These are phyloP conservation scores for Sebastes iracundus DNA, from an alignment of 2,797 vertebrate genomes.

Conservation along the genomic window DNA sequence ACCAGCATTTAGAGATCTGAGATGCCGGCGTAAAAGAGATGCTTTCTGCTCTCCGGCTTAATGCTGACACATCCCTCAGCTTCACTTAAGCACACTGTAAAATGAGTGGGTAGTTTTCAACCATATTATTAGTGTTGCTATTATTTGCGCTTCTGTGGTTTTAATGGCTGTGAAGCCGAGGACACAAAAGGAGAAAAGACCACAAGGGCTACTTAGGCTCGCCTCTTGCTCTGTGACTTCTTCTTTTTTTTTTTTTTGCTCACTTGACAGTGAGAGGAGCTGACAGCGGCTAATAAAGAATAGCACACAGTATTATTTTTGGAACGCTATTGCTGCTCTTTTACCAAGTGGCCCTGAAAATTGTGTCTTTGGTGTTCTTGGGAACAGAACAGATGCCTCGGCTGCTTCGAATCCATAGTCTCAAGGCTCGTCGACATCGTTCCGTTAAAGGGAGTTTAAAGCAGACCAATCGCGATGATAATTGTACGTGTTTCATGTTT, in stretches of 20 bases:
- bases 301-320: conserved; percentile 54
- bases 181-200: conserved; percentile 28
- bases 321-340: conserved; percentile 44
- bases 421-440: conserved; percentile 12
- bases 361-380: not conserved
- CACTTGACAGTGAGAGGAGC: conserved; percentile 51
- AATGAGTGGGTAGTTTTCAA: conserved; percentile 52
- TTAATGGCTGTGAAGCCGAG: conserved; percentile 43
- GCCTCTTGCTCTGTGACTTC: not conserved
- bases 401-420: conserved; percentile 18
- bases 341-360: conserved; percentile 31
- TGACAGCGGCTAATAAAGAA: conserved; percentile 56
- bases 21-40: conserved; percentile 65
- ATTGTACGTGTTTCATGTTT: conserved; percentile 36
- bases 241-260: conserved; percentile 8
- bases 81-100: conserved; percentile 57
- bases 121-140: conserved; percentile 46
- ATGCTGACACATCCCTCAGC: conserved; percentile 52
- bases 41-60: conserved; percentile 56
- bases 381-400: not conserved
- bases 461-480: conserved; percentile 4
- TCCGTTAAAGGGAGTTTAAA: conserved; percentile 26
- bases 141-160: conserved; percentile 46
- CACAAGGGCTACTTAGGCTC: conserved; percentile 18
- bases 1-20: conserved; percentile 62